Evolutionary conservation across 2,113 vertebrate genomes (phyloP), one percentile per base, ranked within the genome.

Genomic region (Glaucidium brasilianum): DNA sequence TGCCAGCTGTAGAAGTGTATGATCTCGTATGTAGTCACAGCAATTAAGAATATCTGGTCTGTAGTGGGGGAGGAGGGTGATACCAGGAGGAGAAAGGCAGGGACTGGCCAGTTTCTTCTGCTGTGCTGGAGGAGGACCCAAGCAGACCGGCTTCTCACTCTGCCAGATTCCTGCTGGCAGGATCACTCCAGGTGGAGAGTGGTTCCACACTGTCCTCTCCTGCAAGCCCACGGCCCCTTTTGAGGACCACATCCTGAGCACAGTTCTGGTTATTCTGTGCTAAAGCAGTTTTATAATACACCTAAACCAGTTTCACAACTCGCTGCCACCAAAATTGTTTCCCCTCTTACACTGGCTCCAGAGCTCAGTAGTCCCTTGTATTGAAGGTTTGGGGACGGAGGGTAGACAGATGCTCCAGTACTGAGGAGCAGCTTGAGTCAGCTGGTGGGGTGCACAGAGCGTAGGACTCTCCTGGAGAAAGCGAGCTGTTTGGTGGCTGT

Each of bases 1-100:
- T 92, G 80, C 69, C 60, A 55, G 30, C 90, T 81, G 73, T 34
- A 56, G 3, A 59, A 79, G 21, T 3, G 30, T 10, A 6, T 0
- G 0, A 26, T 58, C 81, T 75, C 0, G 0, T 41, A 1, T 7
- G 52, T 53, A 47, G 20, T 71, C 53, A 22, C 55, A 47, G 77
- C 3, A 1, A 82, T 84, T 41, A 78, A 39, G 68, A 11, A 18
- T 15, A 23, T 84, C 73, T 95, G 76, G 15, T 32, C 53, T 85
- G 66, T 0, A 1, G 43, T 63, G 34, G 34, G 23, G 39, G 34
- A 47, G 59, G 45, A 53, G 25, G 55, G 80, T 53, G 32, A 43
- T 80, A 49, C 62, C 4, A 4, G 26, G 53, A 83, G 49, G 35
- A 60, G 49, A 12, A 72, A 41, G 49, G 47, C 41, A 67, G 60